Evolutionary conservation across 2,113 vertebrate species (phyloP).

Genomic region (Heteronetta atricapilla): DNA sequence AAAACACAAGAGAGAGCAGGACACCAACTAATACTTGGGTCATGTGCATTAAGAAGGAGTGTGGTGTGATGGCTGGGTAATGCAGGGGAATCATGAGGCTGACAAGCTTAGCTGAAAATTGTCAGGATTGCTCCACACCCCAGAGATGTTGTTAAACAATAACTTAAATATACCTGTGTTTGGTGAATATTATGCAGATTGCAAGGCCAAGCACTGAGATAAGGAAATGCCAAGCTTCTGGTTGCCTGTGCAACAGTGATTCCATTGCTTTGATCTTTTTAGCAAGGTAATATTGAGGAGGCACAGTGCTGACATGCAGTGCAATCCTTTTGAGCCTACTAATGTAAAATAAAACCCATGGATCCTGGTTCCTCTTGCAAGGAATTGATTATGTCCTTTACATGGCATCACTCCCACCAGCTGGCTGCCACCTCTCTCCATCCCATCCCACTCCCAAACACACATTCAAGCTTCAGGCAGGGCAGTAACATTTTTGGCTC

Average conservation of each 20-base stretch:
- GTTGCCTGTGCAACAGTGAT: neutral
- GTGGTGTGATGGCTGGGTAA: neutral
- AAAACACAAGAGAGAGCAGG: neutral
- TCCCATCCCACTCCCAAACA: no score
- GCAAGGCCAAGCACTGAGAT: neutral
- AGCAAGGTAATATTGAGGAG: neutral
- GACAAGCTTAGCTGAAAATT: neutral
- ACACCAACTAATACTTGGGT: neutral
- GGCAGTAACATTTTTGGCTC: no score
- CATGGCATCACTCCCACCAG: no score
- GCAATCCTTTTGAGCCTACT: no score
- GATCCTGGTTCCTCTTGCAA: no score
- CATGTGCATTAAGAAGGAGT: fast-evolving
- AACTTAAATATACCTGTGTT: neutral
- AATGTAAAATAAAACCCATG: no score
- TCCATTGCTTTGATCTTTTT: neutral
- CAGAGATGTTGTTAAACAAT: neutral
- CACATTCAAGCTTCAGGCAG: no score
- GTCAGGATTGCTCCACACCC: neutral
- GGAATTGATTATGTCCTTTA: no score
- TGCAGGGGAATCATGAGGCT: neutral
- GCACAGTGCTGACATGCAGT: neutral
- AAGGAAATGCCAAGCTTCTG: neutral
- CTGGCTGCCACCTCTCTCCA: no score
- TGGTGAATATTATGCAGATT: neutral